Evolutionary conservation across 1,140 invertebrate species (phyloP), one percentile per base, ranked within the genome.

Genomic region (Sycophaga agraensis): DNA sequence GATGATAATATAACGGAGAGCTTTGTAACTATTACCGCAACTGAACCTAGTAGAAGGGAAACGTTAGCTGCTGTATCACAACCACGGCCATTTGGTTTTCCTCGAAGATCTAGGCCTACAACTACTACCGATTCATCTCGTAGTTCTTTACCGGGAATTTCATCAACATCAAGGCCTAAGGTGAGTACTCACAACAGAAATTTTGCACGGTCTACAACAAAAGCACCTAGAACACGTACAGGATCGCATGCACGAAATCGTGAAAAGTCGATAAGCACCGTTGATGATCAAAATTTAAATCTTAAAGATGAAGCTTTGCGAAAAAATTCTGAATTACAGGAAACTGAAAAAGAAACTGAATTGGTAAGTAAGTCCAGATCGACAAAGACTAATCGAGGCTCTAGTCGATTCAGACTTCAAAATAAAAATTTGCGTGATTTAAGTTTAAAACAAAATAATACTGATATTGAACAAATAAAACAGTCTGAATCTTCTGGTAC

Each of bases 41-140:
- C 59, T 77, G 66, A 70, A 40, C 46, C 71, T 45, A 63, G 65
- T 31, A 63, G 71, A 22, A 72, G 66, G 62, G 66, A 65, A 66
- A 78, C 78, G 31, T 68, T 74, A 51, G 71, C 78, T 21, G 71
- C 74, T 28, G 77, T 84, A 50, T 82, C 83, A 58, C 83, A 82
- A 73, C 82, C 83, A 55, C 73, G 83, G 71, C 82, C 83, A n/a
- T 84, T 84, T 65, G 79, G 82, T 69, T 84, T 80, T 66, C 76
- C 78, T 19, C 67, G 73, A 64, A 71, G 83, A 70, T 75, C 73
- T 64, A 68, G 72, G 58, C 64, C 70, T 58, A 73, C 69, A 24
- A 67, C 72, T 53, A 59, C 70, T 17, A 57, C 66, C 16, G 65
- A 75, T 24, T 71, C 75, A 51, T 69, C 73, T 39, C 66, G 68